Conservation (phyloP, 2,113 vertebrate species). For the Ivindomyrus marchei region DNA sequence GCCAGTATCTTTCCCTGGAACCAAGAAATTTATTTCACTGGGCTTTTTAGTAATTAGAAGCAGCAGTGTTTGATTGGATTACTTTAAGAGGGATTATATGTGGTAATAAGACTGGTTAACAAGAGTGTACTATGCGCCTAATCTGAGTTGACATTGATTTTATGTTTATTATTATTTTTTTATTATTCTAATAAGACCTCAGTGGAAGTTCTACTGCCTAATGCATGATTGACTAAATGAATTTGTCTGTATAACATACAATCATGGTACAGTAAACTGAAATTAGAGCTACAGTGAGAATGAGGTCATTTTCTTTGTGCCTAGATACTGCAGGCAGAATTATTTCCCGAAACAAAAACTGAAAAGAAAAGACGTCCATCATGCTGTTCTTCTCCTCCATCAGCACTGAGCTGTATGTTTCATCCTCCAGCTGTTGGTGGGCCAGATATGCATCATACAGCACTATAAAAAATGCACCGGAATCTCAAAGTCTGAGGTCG, state of each 20-base stretch:
- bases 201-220: background rate
- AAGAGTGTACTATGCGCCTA: background rate
- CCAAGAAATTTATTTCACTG: background rate
- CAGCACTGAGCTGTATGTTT: slow-evolving; percentile 76
- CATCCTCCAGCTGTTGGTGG: slow-evolving; percentile 82
- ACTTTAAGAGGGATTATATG: background rate
- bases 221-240: background rate
- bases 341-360: slow-evolving; percentile 89
- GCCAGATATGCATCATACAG: slow-evolving; percentile 75
- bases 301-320: background rate
- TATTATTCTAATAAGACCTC: background rate
- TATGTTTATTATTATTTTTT: background rate
- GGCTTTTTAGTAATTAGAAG: background rate
- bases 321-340: slow-evolving; percentile 88
- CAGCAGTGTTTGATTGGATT: background rate
- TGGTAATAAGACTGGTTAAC: background rate
- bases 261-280: background rate
- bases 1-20: background rate
- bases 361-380: slow-evolving; percentile 87
- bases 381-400: slow-evolving; percentile 94
- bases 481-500: slow-evolving; percentile 44
- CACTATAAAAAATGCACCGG: slow-evolving; percentile 69
- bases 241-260: background rate
- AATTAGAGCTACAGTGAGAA: background rate
- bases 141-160: background rate